Evolutionary conservation across 2,888 invertebrate species (phyloP), one percentile per base, ranked within the genome.

Genomic region (Cataglyphis albicans): DNA sequence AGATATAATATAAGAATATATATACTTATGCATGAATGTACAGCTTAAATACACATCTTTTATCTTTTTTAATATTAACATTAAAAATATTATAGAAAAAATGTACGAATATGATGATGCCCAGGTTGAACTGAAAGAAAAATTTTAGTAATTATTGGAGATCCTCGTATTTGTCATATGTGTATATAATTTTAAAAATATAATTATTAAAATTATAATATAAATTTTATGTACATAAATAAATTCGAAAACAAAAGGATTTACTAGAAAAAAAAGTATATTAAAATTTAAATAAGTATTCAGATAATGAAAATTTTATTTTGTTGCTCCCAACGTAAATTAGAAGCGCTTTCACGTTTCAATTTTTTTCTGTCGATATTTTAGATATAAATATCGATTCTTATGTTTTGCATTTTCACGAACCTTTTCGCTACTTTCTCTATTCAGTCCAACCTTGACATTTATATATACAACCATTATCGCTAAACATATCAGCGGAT

Each of bases 401-500:
- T 73, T 12, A 35, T 38, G 21, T 1, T 10, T 25, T 3, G 59
- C 41, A 67, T 29, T 4, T 9, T 67, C n/a, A n/a, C 9, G 3
- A 25, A 76, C 7, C 3, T 29, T 76, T 18, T 55, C 38, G 12
- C n/a, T 76, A 67, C 5, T 75, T 76, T 76, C 55, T 76, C 67
- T 68, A 76, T 68, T 68, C 76, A 76, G 67, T 76, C n/a, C 67
- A 76, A 76, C 55, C 67, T 76, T 76, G 68, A 76, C 55, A 76
- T 76, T 76, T 55, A 38, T 76, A 68, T 76, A 41, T 76, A 68
- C 76, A 76, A 9, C 68, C 15, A 67, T 76, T 76, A 76, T 76
- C 68, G 55, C n/a, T 68, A 67, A 12, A 41, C 41, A 41, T 15
- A 41, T 55, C 68, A 76, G 52, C 52, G 52, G 25, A 76, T 6